A percentile compares a stretch with the other conserved stretches of the same genome.
phyloP scores from a whole-genome alignment of 1,140 invertebrate species.

The Drosophila ironensis region DNA sequence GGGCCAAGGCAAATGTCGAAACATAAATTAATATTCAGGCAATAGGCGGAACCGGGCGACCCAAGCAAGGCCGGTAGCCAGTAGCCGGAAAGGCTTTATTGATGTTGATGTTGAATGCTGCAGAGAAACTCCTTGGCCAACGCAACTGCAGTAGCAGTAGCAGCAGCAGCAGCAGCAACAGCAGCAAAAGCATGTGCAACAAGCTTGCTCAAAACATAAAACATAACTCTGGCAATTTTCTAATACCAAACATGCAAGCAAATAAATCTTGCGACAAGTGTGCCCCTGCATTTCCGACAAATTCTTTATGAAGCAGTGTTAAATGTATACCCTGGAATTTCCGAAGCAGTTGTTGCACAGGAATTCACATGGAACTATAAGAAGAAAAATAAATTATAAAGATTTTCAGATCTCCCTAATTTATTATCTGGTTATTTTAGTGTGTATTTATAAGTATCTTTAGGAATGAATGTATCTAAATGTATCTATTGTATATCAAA shows the following conservation, averaged over 20 bases:
- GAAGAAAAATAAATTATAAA: too few species aligned
- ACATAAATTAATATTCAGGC: slow-evolving; percentile 58
- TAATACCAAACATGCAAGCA: slow-evolving; percentile 13
- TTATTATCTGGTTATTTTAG: too few species aligned
- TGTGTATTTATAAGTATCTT: too few species aligned
- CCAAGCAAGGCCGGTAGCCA: slow-evolving; percentile 44
- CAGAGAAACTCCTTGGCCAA: slow-evolving; percentile 16
- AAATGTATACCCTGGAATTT: slow-evolving; percentile 3
- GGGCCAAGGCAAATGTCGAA: slow-evolving; percentile 48
- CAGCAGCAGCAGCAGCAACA: too few species aligned
- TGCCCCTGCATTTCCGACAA: neutral
- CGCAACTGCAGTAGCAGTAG: too few species aligned
- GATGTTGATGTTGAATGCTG: slow-evolving; percentile 22
- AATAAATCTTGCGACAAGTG: slow-evolving; percentile 31
- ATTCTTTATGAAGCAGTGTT: neutral
- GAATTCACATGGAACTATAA: too few species aligned
- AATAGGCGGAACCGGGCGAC: slow-evolving; percentile 43
- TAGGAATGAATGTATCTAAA: too few species aligned
- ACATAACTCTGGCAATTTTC: slow-evolving; percentile 37
- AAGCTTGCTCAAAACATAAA: slow-evolving; percentile 36
- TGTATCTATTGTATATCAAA: too few species aligned
- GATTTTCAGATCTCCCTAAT: too few species aligned
- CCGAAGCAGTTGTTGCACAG: neutral
- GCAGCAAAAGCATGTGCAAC: slow-evolving; percentile 38
- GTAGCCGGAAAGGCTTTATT: slow-evolving; percentile 38